phyloP scores from a whole-genome alignment of 2,888 invertebrate species.

The Athripsodes cinereus region DNA sequence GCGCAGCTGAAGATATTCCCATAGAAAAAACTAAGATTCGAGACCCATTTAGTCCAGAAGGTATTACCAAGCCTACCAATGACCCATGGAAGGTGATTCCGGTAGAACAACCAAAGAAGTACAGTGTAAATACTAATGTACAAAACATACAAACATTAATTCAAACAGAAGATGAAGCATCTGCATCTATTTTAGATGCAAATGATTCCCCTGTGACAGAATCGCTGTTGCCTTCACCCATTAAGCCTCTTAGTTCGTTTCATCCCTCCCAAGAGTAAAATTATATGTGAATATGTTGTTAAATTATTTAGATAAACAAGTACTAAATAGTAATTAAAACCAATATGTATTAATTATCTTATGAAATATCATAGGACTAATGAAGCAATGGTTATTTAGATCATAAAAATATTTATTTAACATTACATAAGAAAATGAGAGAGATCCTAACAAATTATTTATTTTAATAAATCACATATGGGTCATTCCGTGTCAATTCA shows the following conservation, averaged over 20 bases:
- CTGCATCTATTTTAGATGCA: constrained; percentile 40
- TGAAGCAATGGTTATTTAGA: background rate
- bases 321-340: too few relatives aligned
- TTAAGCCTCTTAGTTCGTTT: constrained; percentile 41
- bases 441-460: background rate
- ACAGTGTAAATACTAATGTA: constrained; percentile 18
- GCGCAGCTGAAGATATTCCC: constrained; percentile 52
- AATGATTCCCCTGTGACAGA: constrained; percentile 42
- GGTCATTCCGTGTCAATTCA: too few relatives aligned
- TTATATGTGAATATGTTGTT: too few relatives aligned
- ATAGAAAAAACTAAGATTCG: constrained; percentile 29
- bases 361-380: too few relatives aligned
- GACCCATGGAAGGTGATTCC: constrained; percentile 39
- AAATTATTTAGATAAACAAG: too few relatives aligned
- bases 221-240: constrained; percentile 52
- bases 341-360: too few relatives aligned
- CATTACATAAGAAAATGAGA: background rate
- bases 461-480: background rate
- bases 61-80: constrained; percentile 36
- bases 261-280: background rate
- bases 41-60: constrained; percentile 54
- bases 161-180: constrained; percentile 14
- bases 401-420: constrained; percentile 2
- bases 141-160: constrained; percentile 8
- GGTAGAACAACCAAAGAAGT: constrained; percentile 11